Evolutionary conservation across 2,888 invertebrate species (phyloP).

Genomic region (Lacanobia wlatinum): DNA sequence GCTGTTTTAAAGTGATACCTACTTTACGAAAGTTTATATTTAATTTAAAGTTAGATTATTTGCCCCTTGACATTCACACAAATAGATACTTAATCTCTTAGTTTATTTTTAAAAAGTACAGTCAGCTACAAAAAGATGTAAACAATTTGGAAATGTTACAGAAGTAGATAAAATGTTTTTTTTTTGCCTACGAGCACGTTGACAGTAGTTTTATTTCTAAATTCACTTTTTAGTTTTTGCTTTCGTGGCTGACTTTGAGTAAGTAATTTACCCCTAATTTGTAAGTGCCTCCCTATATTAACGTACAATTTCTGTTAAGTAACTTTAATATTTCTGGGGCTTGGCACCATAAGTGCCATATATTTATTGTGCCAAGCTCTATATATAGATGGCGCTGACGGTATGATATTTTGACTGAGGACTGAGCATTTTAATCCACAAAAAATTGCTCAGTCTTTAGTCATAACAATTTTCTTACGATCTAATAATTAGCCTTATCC

Average conservation of each 20-base stretch:
- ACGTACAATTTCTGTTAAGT: not conserved
- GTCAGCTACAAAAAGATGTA: not conserved
- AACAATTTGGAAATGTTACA: not conserved
- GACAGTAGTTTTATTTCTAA: not conserved
- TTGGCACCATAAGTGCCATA: not conserved
- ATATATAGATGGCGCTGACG: not conserved
- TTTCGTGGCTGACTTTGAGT: constrained; percentile 3
- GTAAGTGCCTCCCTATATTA: not conserved
- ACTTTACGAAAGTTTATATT: not conserved
- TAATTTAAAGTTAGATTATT: not conserved
- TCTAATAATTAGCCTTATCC: not conserved
- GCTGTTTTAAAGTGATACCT: constrained; percentile 9
- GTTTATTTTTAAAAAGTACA: constrained; percentile 1
- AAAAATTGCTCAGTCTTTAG: not conserved
- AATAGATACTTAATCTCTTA: not conserved
- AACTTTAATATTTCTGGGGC: not conserved
- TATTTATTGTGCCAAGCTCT: not conserved
- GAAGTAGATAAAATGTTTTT: not conserved
- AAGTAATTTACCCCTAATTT: constrained; percentile 5
- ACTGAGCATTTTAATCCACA: too few species aligned
- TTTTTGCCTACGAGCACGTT: not conserved
- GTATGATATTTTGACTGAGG: not conserved
- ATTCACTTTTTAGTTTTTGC: not conserved
- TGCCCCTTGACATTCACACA: not conserved
- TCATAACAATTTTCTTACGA: not conserved